phyloP scores from a whole-genome alignment of 2,797 vertebrate genomes.

The Phoxinus dragarum region DNA sequence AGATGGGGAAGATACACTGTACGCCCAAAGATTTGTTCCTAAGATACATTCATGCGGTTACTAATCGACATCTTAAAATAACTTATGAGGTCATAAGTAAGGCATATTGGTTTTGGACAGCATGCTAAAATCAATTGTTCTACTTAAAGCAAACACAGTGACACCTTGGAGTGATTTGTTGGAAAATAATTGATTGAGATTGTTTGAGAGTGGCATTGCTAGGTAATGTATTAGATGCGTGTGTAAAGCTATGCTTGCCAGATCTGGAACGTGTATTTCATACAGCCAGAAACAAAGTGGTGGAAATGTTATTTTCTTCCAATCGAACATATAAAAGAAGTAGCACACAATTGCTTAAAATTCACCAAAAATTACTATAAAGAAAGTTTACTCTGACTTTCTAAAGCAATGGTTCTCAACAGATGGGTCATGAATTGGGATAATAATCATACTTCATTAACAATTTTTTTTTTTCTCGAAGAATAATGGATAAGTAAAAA shows the following conservation, averaged over 20 bases:
- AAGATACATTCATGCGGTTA: constrained; percentile 2
- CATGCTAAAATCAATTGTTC: constrained; percentile 6
- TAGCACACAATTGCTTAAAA: not conserved
- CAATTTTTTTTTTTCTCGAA: not conserved
- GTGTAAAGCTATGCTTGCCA: not conserved
- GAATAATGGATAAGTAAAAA: not conserved
- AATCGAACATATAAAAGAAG: not conserved
- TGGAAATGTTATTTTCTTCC: not conserved
- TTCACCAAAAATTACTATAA: not conserved
- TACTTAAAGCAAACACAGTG: not conserved
- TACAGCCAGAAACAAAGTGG: not conserved
- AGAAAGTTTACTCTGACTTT: not conserved
- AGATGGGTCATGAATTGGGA: not conserved
- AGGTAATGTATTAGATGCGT: not conserved
- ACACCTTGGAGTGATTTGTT: not conserved
- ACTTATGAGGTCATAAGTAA: constrained; percentile 1
- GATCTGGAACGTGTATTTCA: not conserved
- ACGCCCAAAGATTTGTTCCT: not conserved
- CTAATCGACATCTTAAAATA: constrained; percentile 31
- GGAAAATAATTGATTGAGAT: not conserved
- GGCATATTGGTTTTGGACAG: not conserved
- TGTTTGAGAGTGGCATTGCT: not conserved
- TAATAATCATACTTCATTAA: not conserved
- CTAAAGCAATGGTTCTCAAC: not conserved
- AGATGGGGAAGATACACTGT: constrained; percentile 10